phyloP scores from a whole-genome alignment of 2,113 vertebrate species.

The Buteo buteo region DNA sequence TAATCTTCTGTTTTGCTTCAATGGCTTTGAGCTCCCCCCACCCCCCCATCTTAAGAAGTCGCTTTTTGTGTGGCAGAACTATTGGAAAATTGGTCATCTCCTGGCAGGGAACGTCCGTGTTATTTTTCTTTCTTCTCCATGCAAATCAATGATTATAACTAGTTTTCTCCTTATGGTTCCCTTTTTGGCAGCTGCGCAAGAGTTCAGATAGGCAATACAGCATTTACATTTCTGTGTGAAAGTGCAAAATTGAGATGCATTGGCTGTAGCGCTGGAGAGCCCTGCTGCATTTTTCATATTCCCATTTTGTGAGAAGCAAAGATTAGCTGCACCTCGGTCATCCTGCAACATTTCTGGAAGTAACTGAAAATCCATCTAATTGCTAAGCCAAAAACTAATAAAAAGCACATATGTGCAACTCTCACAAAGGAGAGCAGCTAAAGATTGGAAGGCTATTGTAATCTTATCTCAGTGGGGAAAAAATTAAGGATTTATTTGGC shows the following conservation, averaged over 20 bases:
- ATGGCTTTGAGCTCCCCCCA: background rate
- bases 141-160: background rate
- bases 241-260: constrained; percentile 30
- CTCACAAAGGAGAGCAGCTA: background rate
- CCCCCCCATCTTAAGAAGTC: background rate
- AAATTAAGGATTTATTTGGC: constrained; percentile 49
- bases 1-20: constrained; percentile 37
- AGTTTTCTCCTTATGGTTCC: background rate
- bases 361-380: constrained; percentile 44
- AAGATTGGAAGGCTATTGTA: constrained; percentile 22
- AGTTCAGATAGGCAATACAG: background rate
- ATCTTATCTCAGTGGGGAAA: background rate
- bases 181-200: background rate
- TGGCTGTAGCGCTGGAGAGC: background rate
- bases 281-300: constrained; percentile 34
- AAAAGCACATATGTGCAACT: constrained; percentile 23
- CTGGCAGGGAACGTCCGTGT: background rate
- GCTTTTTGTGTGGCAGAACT: background rate
- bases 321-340: constrained; percentile 26
- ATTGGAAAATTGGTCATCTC: constrained; percentile 51
- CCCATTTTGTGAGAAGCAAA: background rate
- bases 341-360: constrained; percentile 10
- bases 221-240: constrained; percentile 5
- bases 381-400: constrained; percentile 20
- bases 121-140: constrained; percentile 20